Evolutionary conservation across 2,888 invertebrate species (phyloP).

Genomic region (Lithosia quadra): DNA sequence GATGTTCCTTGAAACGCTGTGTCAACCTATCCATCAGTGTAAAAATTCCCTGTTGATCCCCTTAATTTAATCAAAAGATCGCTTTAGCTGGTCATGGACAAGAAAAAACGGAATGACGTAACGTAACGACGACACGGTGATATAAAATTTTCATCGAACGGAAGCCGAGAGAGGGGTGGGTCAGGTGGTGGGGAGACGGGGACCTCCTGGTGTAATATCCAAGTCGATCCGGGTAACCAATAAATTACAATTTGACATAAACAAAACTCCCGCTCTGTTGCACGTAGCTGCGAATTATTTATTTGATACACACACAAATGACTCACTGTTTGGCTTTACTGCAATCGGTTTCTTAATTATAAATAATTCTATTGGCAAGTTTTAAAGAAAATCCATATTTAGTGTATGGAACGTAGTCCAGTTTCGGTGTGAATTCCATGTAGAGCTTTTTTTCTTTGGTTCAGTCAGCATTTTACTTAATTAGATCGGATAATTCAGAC

Average conservation of each 20-base stretch:
- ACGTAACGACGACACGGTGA: constrained; percentile 78
- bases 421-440: not conserved
- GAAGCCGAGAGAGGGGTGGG: constrained; percentile 53
- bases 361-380: not conserved
- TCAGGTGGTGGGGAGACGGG: constrained; percentile 49
- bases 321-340: constrained; percentile 21
- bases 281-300: constrained; percentile 80
- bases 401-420: not conserved
- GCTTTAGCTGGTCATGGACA: constrained; percentile 81
- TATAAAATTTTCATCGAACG: constrained; percentile 84
- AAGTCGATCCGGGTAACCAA: constrained; percentile 81
- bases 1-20: constrained; percentile 81
- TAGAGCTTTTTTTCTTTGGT: not conserved
- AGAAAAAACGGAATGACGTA: constrained; percentile 84
- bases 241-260: constrained; percentile 86
- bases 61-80: constrained; percentile 87
- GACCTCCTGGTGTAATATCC: constrained; percentile 79
- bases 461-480: not conserved
- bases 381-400: not conserved
- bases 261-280: constrained; percentile 80
- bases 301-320: constrained; percentile 68
- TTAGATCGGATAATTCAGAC: not conserved
- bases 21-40: constrained; percentile 86
- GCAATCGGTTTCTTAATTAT: not conserved
- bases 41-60: constrained; percentile 85